Base-by-base conservation (phyloP, 2,113 vertebrate species). In the Tamias sibiricus region DNA sequence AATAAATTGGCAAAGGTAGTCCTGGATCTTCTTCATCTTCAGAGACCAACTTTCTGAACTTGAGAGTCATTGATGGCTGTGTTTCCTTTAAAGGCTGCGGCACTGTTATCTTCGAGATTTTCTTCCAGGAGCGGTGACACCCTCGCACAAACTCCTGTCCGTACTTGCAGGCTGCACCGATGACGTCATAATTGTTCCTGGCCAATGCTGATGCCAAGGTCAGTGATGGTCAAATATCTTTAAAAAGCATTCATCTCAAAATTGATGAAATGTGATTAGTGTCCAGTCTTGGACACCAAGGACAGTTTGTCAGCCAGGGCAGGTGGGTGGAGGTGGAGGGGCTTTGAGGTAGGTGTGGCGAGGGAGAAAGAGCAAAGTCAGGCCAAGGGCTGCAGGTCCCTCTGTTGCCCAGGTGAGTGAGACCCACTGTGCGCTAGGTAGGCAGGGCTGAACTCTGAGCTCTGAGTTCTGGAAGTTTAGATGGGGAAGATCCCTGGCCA, bases 131-230 rank as follows among this genome's bases (percentile, higher is more conserved):
- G 28, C 13, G 2, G 4, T 49, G 12, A 40, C 3, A 37, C 2
- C 13, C 19, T 76, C 2, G 32, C 83, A 37, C 14, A n/a, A 35
- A 64, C 71, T 17, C 74, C 30, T 75, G 7, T 54, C 26, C 9
- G 13, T 37, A 2, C 0, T 4, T 28, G 37, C 0, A 10, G 57
- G 62, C 17, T 4, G 49, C 2, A 17, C 13, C 6, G 2, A 24
- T 12, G 14, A 87, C 17, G 13, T 74, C 75, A 7, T 0, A 13
- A 20, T 8, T 62, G 24, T 14, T 32, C 8, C 42, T 20, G 7
- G 49, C 9, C 59, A 76, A 40, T 22, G 22, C 4, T 9, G 0
- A 47, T 52, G 12, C 40, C 40, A 72, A 26, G 52, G 80, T 80
- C 80, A 52, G 8, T 2, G 30, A 84, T 59, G 49, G n/a, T 72